Base-by-base conservation (phyloP, 2,888 invertebrate species). In the Tanypteryx hageni region DNA sequence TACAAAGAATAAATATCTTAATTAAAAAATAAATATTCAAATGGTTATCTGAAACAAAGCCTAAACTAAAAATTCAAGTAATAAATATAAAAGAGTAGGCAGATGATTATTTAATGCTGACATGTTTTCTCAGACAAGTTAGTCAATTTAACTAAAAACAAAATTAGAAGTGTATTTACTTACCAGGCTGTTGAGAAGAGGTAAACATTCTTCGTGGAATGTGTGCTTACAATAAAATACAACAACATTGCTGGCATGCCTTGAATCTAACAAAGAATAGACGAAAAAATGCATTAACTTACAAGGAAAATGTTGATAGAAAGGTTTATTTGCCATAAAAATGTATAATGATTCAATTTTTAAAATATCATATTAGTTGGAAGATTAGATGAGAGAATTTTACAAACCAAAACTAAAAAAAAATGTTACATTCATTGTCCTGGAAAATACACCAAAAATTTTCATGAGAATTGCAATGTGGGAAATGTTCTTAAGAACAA, bases 151-250 rank as follows among this genome's bases (percentile, higher is more conserved):
- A 64, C 4, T 68, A n/a, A 7, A 68, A 68, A n/a, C n/a, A 18
- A 76, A 76, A 44, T 5, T 5, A 44, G 5, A 44, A 44, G 44
- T 8, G 10, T 27, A 64, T 56, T 64, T 68, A 89, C 89, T 31
- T n/a, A 68, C 89, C 68, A 64, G 44, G n/a, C 89, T 89, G 64
- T 89, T 64, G 18, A 89, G 89, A 64, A 89, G 31, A 0, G 97
- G 97, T 93, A 98, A 95, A 95, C 99, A 99, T 93, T 97, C 97
- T 94, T 97, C 97, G 95, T 99, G 99, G 95, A 98, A 99, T 13
- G 97, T 96, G 95, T 99, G 99, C 93, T 97, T 97, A 95, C 99
- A 99, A 94, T 98, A 98, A 95, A 98, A 99, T 92, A 98, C 96
- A 93, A 97, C 96, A 92, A 98, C 95, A 94, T 97, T 97, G 93